Percentiles rank a stretch among this genome's conserved stretches.
phyloP scores from a whole-genome alignment of 2,797 vertebrate genomes.

The Erpetoichthys calabaricus region DNA sequence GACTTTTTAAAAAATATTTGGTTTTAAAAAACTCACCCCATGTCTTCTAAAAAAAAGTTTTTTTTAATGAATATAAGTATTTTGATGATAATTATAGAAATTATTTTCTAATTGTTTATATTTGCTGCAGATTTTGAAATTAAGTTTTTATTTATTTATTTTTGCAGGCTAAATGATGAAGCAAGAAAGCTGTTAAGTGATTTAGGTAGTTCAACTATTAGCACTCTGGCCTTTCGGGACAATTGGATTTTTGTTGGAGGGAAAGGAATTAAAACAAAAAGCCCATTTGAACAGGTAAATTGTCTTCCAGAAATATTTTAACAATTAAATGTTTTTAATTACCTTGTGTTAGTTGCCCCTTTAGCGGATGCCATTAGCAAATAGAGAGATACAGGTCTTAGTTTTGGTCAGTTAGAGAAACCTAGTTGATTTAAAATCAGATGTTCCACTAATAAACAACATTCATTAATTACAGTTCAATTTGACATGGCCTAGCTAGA shows the following conservation, averaged over 20 bases:
- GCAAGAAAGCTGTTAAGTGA: constrained; percentile 70
- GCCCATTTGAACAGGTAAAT: constrained; percentile 91
- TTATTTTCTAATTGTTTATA: no score
- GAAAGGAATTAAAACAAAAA: constrained; percentile 96
- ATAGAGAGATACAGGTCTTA: no score
- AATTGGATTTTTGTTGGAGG: constrained; percentile 97
- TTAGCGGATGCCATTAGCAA: no score
- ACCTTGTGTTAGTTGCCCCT: no score
- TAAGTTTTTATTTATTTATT: constrained; percentile 1
- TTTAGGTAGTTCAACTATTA: constrained; percentile 68
- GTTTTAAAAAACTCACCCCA: not conserved
- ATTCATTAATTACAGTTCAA: no score
- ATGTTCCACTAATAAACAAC: no score
- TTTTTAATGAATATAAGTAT: not conserved
- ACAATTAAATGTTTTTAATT: no score
- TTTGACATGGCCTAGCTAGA: no score
- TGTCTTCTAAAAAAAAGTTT: not conserved
- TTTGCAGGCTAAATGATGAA: constrained; percentile 72
- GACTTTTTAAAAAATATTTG: not conserved
- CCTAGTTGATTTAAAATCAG: no score
- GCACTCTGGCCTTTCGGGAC: constrained; percentile 74
- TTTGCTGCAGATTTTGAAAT: constrained; percentile 2
- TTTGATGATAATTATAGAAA: not conserved
- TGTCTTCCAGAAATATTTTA: constrained; percentile 1
- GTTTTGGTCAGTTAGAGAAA: no score